Base-by-base conservation (phyloP, 2,888 invertebrate species). In the Mimas tiliae region DNA sequence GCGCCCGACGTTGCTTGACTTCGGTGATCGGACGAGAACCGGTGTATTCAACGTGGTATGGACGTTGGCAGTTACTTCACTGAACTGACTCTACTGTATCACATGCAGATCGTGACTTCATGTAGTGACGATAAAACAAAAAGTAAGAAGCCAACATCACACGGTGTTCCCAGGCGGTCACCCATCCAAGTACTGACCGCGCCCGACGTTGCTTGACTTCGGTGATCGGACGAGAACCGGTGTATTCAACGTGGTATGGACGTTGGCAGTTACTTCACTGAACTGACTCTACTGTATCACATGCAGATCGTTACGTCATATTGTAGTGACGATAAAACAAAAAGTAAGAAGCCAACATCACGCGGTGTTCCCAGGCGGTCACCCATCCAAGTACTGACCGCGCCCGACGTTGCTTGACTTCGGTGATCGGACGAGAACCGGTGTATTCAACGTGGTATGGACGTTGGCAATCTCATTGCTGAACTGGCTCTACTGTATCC, bases 1-100 rank as follows among this genome's bases (percentile, higher is more conserved):
- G 80, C 89, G 90, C 90, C 90, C 89, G 87, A 90, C 84, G 89
- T 88, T 90, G 89, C 88, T 89, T 91, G 88, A 90, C 89, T 90
- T 90, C 90, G 89, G 91, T 91, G 90, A 91, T 91, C 90, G 89
- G 90, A 91, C 89, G 90, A 90, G 89, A 90, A 88, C 88, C 89
- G 88, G 90, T 89, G 89, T 87, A 75, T 88, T 89, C 88, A 90
- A 88, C 87, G 82, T 90, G 82, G 89, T 90, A 87, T 89, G 89
- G 86, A 87, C 87, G 82, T 82, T 55, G 34, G 55, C 55, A 9
- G n/a, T 14, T 0, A n/a, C 6, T 7, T 1, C 7, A 14, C 12
- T 33, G 4, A 33, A 53, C 6, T 52, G 19, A 14, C 9, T 45
- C 12, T n/a, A 3, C 50, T 19, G 1, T 8, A 50, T 50, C 50